Evolutionary conservation across 2,797 vertebrate species (phyloP), one percentile per base, ranked within the genome.

Genomic region (Xenentodon cancila): DNA sequence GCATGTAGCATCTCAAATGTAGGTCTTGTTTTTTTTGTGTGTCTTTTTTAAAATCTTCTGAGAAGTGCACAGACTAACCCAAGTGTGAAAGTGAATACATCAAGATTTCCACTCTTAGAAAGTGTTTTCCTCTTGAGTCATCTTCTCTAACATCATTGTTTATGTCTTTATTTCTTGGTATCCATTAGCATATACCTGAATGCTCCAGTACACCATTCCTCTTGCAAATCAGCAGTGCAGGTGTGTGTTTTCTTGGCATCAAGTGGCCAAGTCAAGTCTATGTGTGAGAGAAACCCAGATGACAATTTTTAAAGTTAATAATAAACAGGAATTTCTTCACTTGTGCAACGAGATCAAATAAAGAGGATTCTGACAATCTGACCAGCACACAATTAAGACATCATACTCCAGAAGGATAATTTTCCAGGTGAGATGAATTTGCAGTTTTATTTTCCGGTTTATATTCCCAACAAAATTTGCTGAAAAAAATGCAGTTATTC

Each of bases 361-460:
- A 25, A 25, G 25, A 25, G 13, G 40, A 50, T 2, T 3, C 22
- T 54, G 25, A n/a, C 0, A 16, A 30, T 18, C 0, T 17, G 37
- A 8, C 17, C 7, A 13, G 20, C 34, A 47, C n/a, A n/a, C n/a
- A n/a, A n/a, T n/a, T n/a, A n/a, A n/a, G n/a, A n/a, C n/a, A n/a
- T n/a, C n/a, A n/a, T n/a, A n/a, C n/a, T n/a, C 7, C 30, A 48
- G 63, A 1, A 15, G 40, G 0, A 13, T 21, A 32, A 0, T 49
- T 60, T 5, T 50, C 25, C 54, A 67, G 67, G 63, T 74, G 22
- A 6, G 40, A 21, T 37, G 5, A 21, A 19, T 30, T 25, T 25
- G 25, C 25, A 25, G 25, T 16, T 54, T 22, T 25, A 25, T n/a
- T 3, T 57, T 21, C 7, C 55, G 9, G 1, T 15, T 59, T 25